These are phyloP conservation scores for Zeuzera pyrina DNA, from an alignment of 2,888 invertebrate species.

Conservation along the genomic window DNA sequence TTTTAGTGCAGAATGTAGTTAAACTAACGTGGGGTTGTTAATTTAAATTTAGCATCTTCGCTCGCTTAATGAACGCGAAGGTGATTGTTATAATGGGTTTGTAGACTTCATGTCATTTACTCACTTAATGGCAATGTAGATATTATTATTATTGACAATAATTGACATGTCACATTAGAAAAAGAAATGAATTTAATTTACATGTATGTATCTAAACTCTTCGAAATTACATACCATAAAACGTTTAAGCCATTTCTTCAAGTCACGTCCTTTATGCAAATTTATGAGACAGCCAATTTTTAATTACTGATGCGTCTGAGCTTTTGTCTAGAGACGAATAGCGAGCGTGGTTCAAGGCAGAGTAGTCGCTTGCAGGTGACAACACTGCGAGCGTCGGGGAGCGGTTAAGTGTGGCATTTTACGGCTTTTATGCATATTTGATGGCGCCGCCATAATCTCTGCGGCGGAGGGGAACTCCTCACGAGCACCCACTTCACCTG, in stretches of 20 bases:
- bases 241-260: too few species aligned
- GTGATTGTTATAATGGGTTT: constrained; percentile 69
- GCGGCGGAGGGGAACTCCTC: constrained; percentile 33
- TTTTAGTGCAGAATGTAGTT: constrained; percentile 57
- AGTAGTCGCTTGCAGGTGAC: constrained; percentile 42
- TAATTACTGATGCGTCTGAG: constrained; percentile 65
- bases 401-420: constrained; percentile 72
- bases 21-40: constrained; percentile 68
- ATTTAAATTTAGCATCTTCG: constrained; percentile 72
- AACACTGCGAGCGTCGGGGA: constrained; percentile 46
- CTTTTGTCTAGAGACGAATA: constrained; percentile 47
- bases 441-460: constrained; percentile 70
- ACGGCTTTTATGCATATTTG: constrained; percentile 74
- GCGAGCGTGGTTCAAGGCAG: constrained; percentile 8
- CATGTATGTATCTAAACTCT: too few species aligned
- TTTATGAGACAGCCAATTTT: constrained; percentile 58
- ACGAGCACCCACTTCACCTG: constrained; percentile 28
- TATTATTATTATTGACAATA: too few species aligned
- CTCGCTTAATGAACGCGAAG: constrained; percentile 66
- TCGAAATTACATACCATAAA: too few species aligned
- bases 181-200: too few species aligned
- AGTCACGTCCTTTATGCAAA: constrained; percentile 42
- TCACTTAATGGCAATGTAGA: too few species aligned
- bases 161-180: too few species aligned
- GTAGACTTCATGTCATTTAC: constrained; percentile 31